Percentiles rank a stretch among this genome's conserved stretches.
Conservation (phyloP, 2,797 vertebrate genomes). For the Podarcis siculus region DNA sequence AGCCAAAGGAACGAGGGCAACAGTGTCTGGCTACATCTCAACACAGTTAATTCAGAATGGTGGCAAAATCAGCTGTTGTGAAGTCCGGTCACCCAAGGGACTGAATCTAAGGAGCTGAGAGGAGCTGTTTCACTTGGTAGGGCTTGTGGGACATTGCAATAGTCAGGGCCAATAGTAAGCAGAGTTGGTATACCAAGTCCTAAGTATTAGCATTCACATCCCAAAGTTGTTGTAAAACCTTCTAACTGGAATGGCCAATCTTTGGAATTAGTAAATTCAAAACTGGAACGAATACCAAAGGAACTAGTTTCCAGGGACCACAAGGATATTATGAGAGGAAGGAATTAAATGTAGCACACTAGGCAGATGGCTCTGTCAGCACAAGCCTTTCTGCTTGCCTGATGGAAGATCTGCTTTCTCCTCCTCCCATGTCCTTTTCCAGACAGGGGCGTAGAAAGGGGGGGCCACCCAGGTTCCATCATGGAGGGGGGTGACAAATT, state of each 20-base stretch:
- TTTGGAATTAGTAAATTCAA: neutral
- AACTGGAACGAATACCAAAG: neutral
- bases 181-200: neutral
- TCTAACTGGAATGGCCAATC: neutral
- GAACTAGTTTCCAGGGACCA: neutral
- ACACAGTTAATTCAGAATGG: neutral
- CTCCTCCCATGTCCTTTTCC: no score
- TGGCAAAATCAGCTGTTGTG: neutral
- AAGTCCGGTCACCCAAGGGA: no score
- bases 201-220: neutral
- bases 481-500: no score
- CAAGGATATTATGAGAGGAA: neutral
- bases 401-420: no score
- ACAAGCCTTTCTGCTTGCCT: no score
- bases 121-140: neutral
- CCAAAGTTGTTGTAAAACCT: neutral
- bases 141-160: neutral
- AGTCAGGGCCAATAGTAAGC: neutral
- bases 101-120: neutral
- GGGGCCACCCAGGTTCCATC: no score
- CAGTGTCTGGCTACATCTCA: neutral
- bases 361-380: no score
- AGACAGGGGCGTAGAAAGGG: no score
- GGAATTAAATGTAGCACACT: no score
- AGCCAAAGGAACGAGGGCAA: neutral